Percentiles rank a stretch among this genome's conserved stretches.
Conservation (phyloP, 1,140 invertebrate species). For the Cydia pomonella region DNA sequence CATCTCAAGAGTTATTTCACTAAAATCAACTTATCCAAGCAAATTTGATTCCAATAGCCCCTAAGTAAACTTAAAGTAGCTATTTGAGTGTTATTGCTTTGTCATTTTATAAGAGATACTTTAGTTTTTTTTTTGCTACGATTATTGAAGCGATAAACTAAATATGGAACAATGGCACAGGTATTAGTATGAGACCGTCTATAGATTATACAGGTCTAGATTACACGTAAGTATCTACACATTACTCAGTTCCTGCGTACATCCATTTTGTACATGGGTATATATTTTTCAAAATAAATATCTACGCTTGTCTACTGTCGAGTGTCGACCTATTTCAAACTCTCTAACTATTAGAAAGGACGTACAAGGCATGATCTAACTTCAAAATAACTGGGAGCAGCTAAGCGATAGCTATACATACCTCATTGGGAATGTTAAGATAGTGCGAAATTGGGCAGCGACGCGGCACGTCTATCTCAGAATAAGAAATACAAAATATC, state of each 20-base stretch:
- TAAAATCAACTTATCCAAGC: slow-evolving; percentile 69
- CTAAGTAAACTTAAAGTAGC: slow-evolving; percentile 67
- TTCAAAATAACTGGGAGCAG: slow-evolving; percentile 5
- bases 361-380: slow-evolving; percentile 14
- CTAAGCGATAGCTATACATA: neutral
- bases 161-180: neutral
- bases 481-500: slow-evolving; percentile 52
- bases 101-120: neutral
- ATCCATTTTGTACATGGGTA: too few relatives aligned
- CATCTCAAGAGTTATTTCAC: slow-evolving; percentile 57
- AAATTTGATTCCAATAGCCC: slow-evolving; percentile 69
- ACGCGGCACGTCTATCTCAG: slow-evolving; percentile 44
- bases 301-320: neutral
- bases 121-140: neutral
- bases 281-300: neutral
- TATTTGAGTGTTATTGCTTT: slow-evolving; percentile 13
- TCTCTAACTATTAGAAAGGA: slow-evolving; percentile 16
- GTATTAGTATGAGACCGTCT: too few relatives aligned
- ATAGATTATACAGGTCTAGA: too few relatives aligned
- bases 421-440: neutral
- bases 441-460: slow-evolving; percentile 22
- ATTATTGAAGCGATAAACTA: neutral
- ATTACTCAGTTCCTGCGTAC: too few relatives aligned
- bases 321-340: slow-evolving; percentile 7
- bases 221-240: too few relatives aligned